Evolutionary conservation across 2,797 vertebrate species (phyloP).

Genomic region (Myotis pilosus): DNA sequence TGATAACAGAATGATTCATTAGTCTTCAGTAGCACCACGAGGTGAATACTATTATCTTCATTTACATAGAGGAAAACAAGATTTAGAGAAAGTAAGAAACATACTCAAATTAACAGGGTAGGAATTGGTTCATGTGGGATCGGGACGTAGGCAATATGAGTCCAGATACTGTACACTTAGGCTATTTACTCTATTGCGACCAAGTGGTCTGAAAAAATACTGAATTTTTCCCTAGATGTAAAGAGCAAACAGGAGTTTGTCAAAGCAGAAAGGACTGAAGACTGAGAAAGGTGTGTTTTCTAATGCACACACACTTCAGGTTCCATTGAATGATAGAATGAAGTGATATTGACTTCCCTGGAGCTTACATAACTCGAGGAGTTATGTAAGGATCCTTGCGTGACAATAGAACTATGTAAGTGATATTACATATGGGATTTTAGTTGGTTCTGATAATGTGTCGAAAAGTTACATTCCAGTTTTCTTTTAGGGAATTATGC

Average conservation of each 20-base stretch:
- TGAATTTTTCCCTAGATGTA: neutral
- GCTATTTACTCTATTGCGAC: neutral
- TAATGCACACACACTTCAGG: neutral
- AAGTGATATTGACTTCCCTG: neutral
- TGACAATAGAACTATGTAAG: slow-evolving; percentile 19
- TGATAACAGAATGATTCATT: neutral
- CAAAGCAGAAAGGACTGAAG: neutral
- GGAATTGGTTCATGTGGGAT: neutral
- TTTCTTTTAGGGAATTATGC: neutral
- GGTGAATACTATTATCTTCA: slow-evolving; percentile 5
- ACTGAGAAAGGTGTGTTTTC: neutral
- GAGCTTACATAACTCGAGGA: neutral
- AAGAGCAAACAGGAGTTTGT: neutral
- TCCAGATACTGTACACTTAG: neutral
- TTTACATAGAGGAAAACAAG: slow-evolving; percentile 3
- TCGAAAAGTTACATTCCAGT: slow-evolving; percentile 6
- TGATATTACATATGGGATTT: neutral
- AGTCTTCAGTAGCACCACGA: slow-evolving; percentile 7
- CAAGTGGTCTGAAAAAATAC: slow-evolving; percentile 22
- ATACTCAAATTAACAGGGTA: neutral
- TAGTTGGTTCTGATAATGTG: slow-evolving; percentile 17
- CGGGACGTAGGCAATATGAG: neutral
- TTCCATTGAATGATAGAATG: neutral
- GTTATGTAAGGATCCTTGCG: neutral
- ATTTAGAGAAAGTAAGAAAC: slow-evolving; percentile 27